A percentile compares a stretch with the other conserved stretches of the same genome.
phyloP scores from a whole-genome alignment of 53 echinoderm and acorn worm species.

The Astropecten irregularis region DNA sequence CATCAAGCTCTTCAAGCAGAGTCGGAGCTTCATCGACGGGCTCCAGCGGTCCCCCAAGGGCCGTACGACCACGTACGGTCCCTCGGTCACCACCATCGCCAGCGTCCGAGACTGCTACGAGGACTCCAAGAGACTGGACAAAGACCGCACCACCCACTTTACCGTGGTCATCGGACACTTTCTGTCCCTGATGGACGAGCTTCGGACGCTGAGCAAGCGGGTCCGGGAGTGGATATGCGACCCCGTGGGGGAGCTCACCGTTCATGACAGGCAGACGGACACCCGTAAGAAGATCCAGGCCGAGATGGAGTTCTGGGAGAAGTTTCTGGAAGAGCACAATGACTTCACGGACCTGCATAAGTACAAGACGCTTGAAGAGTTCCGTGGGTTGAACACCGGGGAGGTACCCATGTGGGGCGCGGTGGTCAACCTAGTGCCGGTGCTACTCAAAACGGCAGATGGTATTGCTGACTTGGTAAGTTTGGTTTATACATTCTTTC shows the following conservation, averaged over 20 bases:
- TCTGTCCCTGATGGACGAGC: constrained; percentile 58
- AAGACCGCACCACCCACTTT: constrained; percentile 81
- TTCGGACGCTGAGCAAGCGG: constrained; percentile 63
- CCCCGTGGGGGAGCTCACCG: constrained; percentile 71
- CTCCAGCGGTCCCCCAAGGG: constrained; percentile 75
- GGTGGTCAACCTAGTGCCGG: constrained; percentile 92
- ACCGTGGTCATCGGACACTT: constrained; percentile 76
- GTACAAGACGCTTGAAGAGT: constrained; percentile 87
- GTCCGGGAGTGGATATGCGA: constrained; percentile 81
- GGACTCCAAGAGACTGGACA: constrained; percentile 73
- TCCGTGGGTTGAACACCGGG: constrained; percentile 89
- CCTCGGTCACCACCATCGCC: constrained; percentile 72
- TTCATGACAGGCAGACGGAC: constrained; percentile 73
- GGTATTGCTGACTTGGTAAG: constrained; percentile 81
- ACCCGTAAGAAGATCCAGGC: constrained; percentile 64
- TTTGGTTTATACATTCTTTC: background rate
- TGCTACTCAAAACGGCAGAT: constrained; percentile 81
- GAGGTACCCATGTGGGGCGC: constrained; percentile 92
- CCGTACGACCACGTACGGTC: constrained; percentile 79
- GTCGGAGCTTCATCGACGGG: constrained; percentile 88
- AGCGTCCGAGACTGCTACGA: constrained; percentile 81
- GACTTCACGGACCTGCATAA: constrained; percentile 82
- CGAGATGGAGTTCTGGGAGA: constrained; percentile 74
- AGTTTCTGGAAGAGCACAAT: constrained; percentile 80
- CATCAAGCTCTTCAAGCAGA: constrained; percentile 83